phyloP scores from a whole-genome alignment of 2,888 invertebrate genomes.

The Lepas anatifera region DNA sequence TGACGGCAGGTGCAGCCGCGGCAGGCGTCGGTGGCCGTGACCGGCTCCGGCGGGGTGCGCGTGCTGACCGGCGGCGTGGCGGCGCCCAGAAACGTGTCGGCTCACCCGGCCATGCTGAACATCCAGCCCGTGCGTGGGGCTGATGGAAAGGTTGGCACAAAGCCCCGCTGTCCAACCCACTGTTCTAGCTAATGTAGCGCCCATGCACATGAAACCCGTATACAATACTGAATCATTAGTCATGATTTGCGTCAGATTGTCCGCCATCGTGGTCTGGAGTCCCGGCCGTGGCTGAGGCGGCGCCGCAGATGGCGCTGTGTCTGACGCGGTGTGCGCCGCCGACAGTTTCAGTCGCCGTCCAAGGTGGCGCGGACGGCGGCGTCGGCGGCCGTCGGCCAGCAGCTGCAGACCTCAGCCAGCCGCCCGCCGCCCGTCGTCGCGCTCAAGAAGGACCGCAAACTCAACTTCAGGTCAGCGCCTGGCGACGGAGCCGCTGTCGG shows the following conservation, averaged over 20 bases:
- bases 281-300: too few relatives aligned
- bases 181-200: too few relatives aligned
- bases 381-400: not conserved
- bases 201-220: too few relatives aligned
- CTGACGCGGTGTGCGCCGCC: too few relatives aligned
- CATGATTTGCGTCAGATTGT: too few relatives aligned
- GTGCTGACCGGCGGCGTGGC: not conserved
- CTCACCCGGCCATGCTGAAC: not conserved
- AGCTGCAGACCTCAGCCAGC: not conserved
- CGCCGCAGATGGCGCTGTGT: too few relatives aligned
- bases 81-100: slow-evolving; percentile 11
- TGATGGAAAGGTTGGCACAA: not conserved
- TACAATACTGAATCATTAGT: too few relatives aligned
- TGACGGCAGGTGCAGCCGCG: not conserved
- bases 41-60: slow-evolving; percentile 25
- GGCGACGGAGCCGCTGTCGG: not conserved
- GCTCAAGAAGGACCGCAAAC: not conserved
- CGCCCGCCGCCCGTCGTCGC: not conserved
- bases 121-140: not conserved
- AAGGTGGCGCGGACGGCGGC: not conserved
- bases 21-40: not conserved
- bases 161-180: too few relatives aligned
- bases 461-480: not conserved
- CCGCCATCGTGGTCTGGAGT: too few relatives aligned
- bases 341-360: not conserved